Evolutionary conservation across 2,888 invertebrate species (phyloP), one percentile per base, ranked within the genome.

Genomic region (Pandemis corylana): DNA sequence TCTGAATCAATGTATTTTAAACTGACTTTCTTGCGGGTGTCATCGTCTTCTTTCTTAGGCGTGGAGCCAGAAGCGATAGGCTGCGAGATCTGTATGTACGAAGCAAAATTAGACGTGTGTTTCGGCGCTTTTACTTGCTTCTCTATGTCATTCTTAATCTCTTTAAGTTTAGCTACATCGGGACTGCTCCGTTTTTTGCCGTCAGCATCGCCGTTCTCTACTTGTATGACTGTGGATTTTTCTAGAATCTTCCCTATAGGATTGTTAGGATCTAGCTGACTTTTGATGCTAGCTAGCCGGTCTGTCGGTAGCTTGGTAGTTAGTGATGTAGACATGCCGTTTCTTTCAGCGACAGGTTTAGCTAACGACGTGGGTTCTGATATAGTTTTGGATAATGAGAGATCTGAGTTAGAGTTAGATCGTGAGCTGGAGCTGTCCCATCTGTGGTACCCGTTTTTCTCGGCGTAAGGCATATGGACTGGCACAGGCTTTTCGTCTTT

Each of bases 31-130:
- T 85, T 89, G 77, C 83, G 86, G 71, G 77, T 51, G 77, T 83
- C 82, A 0, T 78, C 77, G 28, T 87, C 89, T n/a, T 82, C 85
- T 74, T 86, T 87, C 79, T 88, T 92, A 61, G 88, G 83, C 15
- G 86, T 86, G 15, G 92, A 87, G 3, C 94, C 95, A 15, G 94
- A 92, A 0, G 94, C 91, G 76, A 94, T 85, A 0, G 94, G 94
- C 80, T 94, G 93, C 5, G 94, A 94, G 76, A 94, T 94, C 82
- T 95, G 95, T 81, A 96, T 96, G 84, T 95, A 96, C 71, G 96
- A 96, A 74, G 96, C 95, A 84, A 95, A 95, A 86, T 96, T 95
- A 79, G 95, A 95, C 6, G 95, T 95, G 68, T 95, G 95, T 83
- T 94, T 95, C 15, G 93, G 92, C 12, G 89, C 84, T 81, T 92